phyloP scores from a whole-genome alignment of 2,113 vertebrate genomes.

The Boulengeromyrus knoepffleri region DNA sequence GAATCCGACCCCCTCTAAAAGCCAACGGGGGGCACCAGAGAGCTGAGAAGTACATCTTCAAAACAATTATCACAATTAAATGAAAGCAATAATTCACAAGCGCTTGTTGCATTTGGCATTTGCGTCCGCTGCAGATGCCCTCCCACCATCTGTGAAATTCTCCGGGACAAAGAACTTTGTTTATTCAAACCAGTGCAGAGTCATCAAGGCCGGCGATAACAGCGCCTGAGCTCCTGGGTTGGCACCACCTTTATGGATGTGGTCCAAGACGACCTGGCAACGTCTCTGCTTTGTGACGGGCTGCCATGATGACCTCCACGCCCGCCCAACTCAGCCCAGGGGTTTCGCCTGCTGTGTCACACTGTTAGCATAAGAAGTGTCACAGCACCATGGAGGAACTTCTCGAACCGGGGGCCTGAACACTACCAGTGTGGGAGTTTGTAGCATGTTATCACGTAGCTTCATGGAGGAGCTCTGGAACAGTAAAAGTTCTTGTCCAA shows the following conservation, averaged over 20 bases:
- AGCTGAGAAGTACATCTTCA: neutral
- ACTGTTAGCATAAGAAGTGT: neutral
- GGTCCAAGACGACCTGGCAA: neutral
- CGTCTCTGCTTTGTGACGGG: neutral
- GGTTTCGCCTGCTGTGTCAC: neutral
- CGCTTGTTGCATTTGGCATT: neutral
- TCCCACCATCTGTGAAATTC: neutral
- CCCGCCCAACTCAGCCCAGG: neutral
- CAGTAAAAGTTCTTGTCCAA: neutral
- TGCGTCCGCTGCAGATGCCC: neutral
- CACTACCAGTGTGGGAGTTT: neutral
- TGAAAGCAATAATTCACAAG: neutral
- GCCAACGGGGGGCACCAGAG: neutral
- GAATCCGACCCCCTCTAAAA: neutral
- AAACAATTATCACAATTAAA: neutral
- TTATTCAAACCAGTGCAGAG: neutral
- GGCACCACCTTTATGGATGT: neutral
- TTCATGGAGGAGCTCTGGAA: neutral
- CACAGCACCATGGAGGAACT: neutral
- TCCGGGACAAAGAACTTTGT: neutral
- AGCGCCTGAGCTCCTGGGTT: neutral
- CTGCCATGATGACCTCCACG: neutral
- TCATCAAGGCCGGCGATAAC: neutral
- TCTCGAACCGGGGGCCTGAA: neutral
- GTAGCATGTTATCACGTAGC: neutral